These are phyloP conservation scores for Ornithoptera alexandrae DNA, from an alignment of 2,888 invertebrate genomes.

Conservation along the genomic window DNA sequence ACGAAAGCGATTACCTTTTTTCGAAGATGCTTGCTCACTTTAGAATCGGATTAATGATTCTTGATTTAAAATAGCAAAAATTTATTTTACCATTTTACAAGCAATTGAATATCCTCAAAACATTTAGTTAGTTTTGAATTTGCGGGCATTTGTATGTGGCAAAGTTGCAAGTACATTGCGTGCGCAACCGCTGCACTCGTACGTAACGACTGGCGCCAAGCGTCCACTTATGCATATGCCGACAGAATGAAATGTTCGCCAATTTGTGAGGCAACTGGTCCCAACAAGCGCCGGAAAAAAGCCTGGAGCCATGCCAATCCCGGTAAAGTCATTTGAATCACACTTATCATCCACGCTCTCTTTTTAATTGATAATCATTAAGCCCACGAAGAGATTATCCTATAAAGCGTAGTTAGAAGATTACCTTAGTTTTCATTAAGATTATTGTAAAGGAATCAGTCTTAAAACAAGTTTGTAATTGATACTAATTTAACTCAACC, in stretches of 20 bases:
- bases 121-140: constrained; percentile 16
- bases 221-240: constrained; percentile 28
- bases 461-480: neutral
- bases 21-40: neutral
- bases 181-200: constrained; percentile 19
- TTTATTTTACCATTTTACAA: neutral
- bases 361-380: constrained; percentile 18
- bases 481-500: constrained; percentile 1
- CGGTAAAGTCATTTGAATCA: constrained; percentile 24
- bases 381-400: neutral
- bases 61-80: neutral
- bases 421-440: neutral
- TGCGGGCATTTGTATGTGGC: constrained; percentile 9
- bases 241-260: constrained; percentile 26
- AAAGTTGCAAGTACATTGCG: constrained; percentile 23
- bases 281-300: constrained; percentile 18
- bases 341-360: constrained; percentile 27
- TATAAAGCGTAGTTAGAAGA: neutral
- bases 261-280: constrained; percentile 27
- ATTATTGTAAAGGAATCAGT: neutral
- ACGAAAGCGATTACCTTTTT: neutral
- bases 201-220: constrained; percentile 17
- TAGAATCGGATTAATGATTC: neutral
- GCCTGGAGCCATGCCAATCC: constrained; percentile 22
- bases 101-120: constrained; percentile 6